Evolutionary conservation across 1,140 invertebrate genomes (phyloP).

Genomic region (Geopemphigus sp.): DNA sequence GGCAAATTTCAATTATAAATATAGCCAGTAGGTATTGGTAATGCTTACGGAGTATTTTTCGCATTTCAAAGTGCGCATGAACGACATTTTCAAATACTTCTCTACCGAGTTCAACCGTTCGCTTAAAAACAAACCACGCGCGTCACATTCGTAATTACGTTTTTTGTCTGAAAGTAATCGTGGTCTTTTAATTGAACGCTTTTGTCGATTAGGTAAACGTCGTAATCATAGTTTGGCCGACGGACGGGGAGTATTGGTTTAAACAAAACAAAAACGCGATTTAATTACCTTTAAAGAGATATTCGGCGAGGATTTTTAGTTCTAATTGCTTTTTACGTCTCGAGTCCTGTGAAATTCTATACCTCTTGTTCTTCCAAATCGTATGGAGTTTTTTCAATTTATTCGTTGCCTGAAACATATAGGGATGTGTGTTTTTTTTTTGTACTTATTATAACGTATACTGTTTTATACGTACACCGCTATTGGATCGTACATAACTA

Average conservation of each 20-base stretch:
- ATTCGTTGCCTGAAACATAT: constrained; percentile 15
- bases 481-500: too few species aligned
- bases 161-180: constrained; percentile 35
- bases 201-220: too few species aligned
- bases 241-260: too few species aligned
- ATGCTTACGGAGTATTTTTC: constrained; percentile 42
- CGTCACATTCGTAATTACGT: background rate
- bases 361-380: constrained; percentile 30
- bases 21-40: background rate
- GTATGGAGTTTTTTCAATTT: constrained; percentile 6
- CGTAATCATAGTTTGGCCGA: too few species aligned
- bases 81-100: constrained; percentile 15
- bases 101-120: constrained; percentile 27
- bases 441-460: too few species aligned
- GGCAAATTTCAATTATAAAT: background rate
- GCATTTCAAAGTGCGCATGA: constrained; percentile 11
- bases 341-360: background rate
- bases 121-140: constrained; percentile 4
- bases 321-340: constrained; percentile 29
- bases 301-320: constrained; percentile 27
- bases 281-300: constrained; percentile 34
- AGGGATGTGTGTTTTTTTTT: background rate
- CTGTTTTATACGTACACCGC: too few species aligned
- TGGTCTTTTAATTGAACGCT: background rate
- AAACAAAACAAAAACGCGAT: background rate